phyloP scores from a whole-genome alignment of 2,797 vertebrate genomes.

The Microctenopoma lineatum region DNA sequence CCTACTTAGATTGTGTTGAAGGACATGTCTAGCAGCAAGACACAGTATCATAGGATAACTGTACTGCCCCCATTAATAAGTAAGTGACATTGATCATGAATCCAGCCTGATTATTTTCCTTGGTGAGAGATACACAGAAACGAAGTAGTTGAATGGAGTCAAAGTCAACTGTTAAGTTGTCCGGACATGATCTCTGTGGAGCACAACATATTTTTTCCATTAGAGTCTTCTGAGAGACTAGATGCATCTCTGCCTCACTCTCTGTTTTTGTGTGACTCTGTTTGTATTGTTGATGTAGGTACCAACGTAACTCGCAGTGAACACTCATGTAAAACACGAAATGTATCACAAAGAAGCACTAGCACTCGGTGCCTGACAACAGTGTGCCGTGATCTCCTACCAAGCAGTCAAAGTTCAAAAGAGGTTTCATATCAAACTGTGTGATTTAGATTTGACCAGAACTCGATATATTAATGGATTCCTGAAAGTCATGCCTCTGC shows the following conservation, averaged over 20 bases:
- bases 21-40: slow-evolving; percentile 12
- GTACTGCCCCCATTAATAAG: slow-evolving; percentile 36
- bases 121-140: slow-evolving; percentile 45
- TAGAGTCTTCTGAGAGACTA: slow-evolving; percentile 64
- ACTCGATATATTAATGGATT: slow-evolving; percentile 8
- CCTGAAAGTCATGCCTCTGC: neutral
- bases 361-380: slow-evolving; percentile 35
- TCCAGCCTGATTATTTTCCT: slow-evolving; percentile 45
- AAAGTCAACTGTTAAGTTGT: slow-evolving; percentile 52
- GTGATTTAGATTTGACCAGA: slow-evolving; percentile 7
- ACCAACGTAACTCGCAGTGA: slow-evolving; percentile 50
- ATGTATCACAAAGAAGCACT: slow-evolving; percentile 44
- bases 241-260: slow-evolving; percentile 59
- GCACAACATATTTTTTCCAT: slow-evolving; percentile 77
- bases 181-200: slow-evolving; percentile 62
- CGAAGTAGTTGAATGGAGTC: slow-evolving; percentile 49
- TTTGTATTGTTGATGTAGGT: slow-evolving; percentile 43
- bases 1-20: slow-evolving; percentile 16
- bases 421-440: neutral
- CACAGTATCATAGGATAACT: slow-evolving; percentile 11
- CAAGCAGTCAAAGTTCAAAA: slow-evolving; percentile 14
- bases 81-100: slow-evolving; percentile 56
- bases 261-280: slow-evolving; percentile 5
- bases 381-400: slow-evolving; percentile 3
- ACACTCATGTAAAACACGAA: slow-evolving; percentile 60